These are phyloP conservation scores for Pantherophis guttatus DNA, from an alignment of 2,113 vertebrate genomes.

Conservation along the genomic window DNA sequence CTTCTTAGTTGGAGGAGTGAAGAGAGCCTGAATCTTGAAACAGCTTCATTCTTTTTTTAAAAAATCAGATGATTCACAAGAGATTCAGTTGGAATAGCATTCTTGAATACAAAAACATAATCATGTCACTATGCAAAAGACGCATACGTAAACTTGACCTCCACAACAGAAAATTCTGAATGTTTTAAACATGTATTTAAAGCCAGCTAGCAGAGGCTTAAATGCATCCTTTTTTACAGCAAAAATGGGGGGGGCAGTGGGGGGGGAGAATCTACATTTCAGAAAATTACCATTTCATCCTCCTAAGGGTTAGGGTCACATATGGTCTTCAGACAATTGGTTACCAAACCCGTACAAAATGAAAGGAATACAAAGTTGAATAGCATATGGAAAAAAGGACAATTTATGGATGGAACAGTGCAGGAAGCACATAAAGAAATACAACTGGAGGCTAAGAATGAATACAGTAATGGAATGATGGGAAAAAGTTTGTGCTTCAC, in stretches of 20 bases:
- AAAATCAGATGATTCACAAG: constrained; percentile 20
- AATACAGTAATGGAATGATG: neutral
- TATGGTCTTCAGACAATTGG: neutral
- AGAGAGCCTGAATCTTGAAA: constrained; percentile 51
- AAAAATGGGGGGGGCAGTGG: neutral
- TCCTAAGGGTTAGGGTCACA: neutral
- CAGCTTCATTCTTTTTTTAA: constrained; percentile 48
- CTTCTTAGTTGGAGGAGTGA: constrained; percentile 52
- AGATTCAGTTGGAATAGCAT: constrained; percentile 46
- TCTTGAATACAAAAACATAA: constrained; percentile 56
- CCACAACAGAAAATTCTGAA: constrained; percentile 44
- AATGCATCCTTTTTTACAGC: neutral
- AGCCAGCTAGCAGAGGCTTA: neutral
- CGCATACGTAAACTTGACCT: constrained; percentile 43
- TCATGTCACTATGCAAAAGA: constrained; percentile 52
- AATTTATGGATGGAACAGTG: neutral
- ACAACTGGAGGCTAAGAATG: neutral
- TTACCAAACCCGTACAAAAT: neutral
- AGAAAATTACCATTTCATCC: neutral
- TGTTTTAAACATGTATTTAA: constrained; percentile 34
- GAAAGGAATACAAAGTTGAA: neutral
- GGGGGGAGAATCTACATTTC: neutral
- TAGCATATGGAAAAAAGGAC: neutral
- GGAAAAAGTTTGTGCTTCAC: neutral
- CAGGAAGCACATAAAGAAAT: neutral